Evolutionary conservation across 1,140 invertebrate genomes (phyloP).

Genomic region (Trachymyrmex septentrionalis): DNA sequence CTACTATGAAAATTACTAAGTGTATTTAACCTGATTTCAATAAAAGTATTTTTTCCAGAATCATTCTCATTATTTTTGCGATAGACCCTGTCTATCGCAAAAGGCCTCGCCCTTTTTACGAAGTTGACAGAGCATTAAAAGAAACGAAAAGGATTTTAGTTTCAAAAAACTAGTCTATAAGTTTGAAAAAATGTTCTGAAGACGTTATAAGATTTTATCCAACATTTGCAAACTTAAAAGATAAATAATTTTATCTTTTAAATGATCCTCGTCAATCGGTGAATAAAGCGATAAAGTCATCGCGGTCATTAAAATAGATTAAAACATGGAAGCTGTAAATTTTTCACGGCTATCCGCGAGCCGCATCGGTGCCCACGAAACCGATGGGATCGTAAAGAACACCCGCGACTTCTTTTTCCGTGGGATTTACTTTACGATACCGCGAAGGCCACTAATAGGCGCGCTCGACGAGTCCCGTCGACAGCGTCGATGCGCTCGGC

Average conservation of each 20-base stretch:
- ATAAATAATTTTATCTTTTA: not conserved
- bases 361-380: constrained; percentile 6
- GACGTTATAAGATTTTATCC: not conserved
- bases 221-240: not conserved
- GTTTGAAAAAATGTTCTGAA: not conserved
- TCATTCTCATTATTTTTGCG: too few species aligned
- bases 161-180: too few species aligned
- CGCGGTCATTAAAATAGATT: constrained; percentile 56
- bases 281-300: constrained; percentile 2
- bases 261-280: not conserved
- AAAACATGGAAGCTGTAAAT: constrained; percentile 63
- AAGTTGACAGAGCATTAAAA: not conserved
- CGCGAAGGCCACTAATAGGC: constrained; percentile 67
- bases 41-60: too few species aligned
- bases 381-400: constrained; percentile 49
- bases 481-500: constrained; percentile 33
- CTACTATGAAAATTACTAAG: too few species aligned
- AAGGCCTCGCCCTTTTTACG: too few species aligned
- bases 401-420: constrained; percentile 52
- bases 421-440: constrained; percentile 65
- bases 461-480: constrained; percentile 30
- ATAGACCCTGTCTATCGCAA: too few species aligned
- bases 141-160: not conserved
- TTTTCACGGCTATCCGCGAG: not conserved
- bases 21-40: too few species aligned